Conservation (phyloP, 2,888 invertebrate species). For the Hirtodrosophila alboralis region DNA sequence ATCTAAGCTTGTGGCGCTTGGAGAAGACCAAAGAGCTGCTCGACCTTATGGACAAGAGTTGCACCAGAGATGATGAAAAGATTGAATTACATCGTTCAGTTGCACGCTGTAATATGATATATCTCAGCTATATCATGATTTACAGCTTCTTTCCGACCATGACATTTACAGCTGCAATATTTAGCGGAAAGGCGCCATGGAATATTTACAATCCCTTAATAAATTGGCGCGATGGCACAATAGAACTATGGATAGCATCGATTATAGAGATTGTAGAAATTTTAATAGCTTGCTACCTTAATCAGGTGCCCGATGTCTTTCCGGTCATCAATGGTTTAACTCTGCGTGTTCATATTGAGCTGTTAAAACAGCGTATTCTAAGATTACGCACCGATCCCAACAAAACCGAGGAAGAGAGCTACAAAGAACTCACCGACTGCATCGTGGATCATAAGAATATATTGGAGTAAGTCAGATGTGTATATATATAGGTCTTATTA, state of each 20-base stretch:
- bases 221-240: conserved; percentile 5
- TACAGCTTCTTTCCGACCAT: not conserved
- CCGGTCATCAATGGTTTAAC: not conserved
- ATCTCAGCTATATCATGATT: not conserved
- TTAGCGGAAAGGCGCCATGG: conserved; percentile 1
- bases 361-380: conserved; percentile 1
- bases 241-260: not conserved
- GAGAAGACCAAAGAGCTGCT: not conserved
- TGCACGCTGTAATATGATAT: not conserved
- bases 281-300: not conserved
- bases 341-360: not conserved
- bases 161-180: not conserved
- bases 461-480: conserved; percentile 4
- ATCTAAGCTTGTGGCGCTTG: conserved; percentile 1
- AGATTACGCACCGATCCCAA: conserved; percentile 1
- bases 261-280: not conserved
- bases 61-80: not conserved
- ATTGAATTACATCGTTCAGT: conserved; percentile 1
- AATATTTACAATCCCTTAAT: conserved; percentile 1
- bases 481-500: too few species aligned
- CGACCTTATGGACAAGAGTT: conserved; percentile 4
- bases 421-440: conserved; percentile 2
- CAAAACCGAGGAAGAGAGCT: conserved; percentile 1
- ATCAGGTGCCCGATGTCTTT: conserved; percentile 1
- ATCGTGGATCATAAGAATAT: conserved; percentile 7